Evolutionary conservation across 2,113 vertebrate species (phyloP).

Genomic region (Polyodon spathula): DNA sequence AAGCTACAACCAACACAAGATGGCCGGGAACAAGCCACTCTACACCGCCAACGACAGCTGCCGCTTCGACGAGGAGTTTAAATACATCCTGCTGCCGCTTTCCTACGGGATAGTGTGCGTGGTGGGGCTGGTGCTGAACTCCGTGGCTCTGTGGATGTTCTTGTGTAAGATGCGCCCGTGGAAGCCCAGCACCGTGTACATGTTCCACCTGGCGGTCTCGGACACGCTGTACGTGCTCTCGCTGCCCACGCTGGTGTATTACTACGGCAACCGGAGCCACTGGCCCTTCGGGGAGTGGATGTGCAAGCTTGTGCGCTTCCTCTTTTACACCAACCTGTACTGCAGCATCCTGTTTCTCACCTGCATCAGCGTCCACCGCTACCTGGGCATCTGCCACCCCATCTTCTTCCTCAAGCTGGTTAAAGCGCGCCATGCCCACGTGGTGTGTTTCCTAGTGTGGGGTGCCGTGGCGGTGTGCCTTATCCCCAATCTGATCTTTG

Average conservation of each 20-base stretch:
- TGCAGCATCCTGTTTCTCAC: slow-evolving; percentile 92
- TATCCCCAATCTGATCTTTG: slow-evolving; percentile 79
- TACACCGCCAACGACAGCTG: slow-evolving; percentile 49
- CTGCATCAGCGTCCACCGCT: slow-evolving; percentile 85
- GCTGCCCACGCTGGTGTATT: slow-evolving; percentile 81
- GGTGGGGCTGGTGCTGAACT: slow-evolving; percentile 72
- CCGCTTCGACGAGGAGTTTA: slow-evolving; percentile 82
- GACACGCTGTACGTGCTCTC: slow-evolving; percentile 83
- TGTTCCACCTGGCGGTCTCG: slow-evolving; percentile 82
- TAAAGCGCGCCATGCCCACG: slow-evolving; percentile 59
- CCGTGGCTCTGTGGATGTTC: slow-evolving; percentile 76
- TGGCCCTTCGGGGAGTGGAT: slow-evolving; percentile 76
- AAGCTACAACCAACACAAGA: background rate
- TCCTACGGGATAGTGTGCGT: slow-evolving; percentile 76
- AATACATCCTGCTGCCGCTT: slow-evolving; percentile 80
- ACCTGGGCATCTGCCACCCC: slow-evolving; percentile 84
- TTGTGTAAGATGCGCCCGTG: slow-evolving; percentile 73
- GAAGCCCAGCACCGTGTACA: slow-evolving; percentile 77
- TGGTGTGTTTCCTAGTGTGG: slow-evolving; percentile 68
- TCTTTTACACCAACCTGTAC: slow-evolving; percentile 90
- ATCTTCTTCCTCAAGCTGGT: slow-evolving; percentile 60
- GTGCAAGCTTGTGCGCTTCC: slow-evolving; percentile 77
- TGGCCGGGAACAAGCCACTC: background rate
- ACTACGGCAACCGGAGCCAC: slow-evolving; percentile 76
- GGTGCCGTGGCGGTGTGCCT: slow-evolving; percentile 59